These are phyloP conservation scores for Sarcophilus harrisii DNA, from an alignment of 2,797 vertebrate genomes.

Conservation along the genomic window DNA sequence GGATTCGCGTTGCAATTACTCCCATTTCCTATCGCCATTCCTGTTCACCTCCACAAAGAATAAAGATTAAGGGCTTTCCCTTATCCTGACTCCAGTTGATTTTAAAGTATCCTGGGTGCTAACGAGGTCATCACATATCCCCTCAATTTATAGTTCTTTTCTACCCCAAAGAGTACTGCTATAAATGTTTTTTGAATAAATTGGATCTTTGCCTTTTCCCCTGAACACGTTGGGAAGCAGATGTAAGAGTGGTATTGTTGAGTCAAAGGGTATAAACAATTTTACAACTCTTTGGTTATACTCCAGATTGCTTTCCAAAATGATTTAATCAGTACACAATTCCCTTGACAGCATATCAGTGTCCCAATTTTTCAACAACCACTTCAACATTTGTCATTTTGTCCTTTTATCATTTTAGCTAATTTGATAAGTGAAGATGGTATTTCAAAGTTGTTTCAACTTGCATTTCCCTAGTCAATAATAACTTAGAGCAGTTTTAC, in stretches of 20 bases:
- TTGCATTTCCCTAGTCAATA: background rate
- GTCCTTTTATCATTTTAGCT: background rate
- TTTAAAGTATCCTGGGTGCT: no score
- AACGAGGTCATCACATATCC: background rate
- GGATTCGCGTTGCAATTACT: no score
- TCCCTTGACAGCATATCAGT: background rate
- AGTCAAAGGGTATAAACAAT: background rate
- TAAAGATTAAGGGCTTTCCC: no score
- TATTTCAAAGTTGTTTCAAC: background rate
- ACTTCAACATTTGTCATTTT: background rate
- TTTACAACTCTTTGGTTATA: background rate
- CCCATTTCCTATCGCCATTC: no score
- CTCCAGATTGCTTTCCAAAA: background rate
- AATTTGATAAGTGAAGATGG: background rate
- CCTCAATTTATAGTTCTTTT: background rate
- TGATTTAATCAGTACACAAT: background rate
- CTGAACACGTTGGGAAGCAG: background rate
- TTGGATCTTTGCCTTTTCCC: background rate
- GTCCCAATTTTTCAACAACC: background rate
- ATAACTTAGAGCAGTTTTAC: background rate
- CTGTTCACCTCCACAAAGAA: no score
- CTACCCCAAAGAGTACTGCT: background rate
- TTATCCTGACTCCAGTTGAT: no score
- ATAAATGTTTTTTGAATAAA: background rate
- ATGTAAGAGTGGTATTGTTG: background rate